Conservation (phyloP, 2,797 vertebrate genomes). For the Netta rufina region DNA sequence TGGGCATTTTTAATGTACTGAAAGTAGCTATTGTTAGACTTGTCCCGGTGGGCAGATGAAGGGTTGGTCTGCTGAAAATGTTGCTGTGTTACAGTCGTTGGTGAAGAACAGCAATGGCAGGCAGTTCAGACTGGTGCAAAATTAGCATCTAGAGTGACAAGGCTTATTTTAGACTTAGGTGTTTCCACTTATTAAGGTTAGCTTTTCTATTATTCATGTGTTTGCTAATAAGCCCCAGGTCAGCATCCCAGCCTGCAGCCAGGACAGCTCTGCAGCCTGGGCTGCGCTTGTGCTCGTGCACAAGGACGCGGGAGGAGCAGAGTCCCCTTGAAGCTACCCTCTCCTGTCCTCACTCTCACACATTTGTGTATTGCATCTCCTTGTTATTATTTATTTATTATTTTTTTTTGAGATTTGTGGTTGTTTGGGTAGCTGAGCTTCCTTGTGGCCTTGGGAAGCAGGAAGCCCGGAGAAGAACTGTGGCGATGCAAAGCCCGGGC, state of each 20-base stretch:
- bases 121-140: neutral
- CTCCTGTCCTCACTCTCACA: neutral
- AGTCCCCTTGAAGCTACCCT: neutral
- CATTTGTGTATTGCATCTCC: neutral
- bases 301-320: neutral
- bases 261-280: neutral
- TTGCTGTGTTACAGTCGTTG: neutral
- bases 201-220: neutral
- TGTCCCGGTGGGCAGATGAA: neutral
- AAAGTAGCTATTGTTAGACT: fast-evolving
- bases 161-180: neutral
- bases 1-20: neutral
- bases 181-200: neutral
- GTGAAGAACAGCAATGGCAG: neutral
- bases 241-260: neutral
- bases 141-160: neutral
- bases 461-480: fast-evolving
- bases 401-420: neutral
- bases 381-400: neutral
- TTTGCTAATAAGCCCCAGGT: neutral
- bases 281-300: fast-evolving
- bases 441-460: neutral
- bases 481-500: neutral
- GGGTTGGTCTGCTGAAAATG: neutral
- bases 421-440: neutral